phyloP scores from a whole-genome alignment of 2,113 vertebrate genomes.

The Pandion haliaetus region DNA sequence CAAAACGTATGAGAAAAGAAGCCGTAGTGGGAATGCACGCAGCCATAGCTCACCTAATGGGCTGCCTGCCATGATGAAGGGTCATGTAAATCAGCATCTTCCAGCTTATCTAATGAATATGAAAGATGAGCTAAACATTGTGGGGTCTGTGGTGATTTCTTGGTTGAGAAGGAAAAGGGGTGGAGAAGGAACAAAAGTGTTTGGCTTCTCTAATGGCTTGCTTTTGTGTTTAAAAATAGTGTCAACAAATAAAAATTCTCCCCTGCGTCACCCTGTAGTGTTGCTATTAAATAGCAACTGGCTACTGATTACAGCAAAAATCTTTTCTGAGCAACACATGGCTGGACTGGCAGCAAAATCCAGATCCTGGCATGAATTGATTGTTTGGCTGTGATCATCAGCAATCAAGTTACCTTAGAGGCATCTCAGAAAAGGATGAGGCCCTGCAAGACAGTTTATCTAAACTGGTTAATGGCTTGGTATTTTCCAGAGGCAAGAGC shows the following conservation, averaged over 20 bases:
- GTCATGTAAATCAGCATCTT: not conserved
- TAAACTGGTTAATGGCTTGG: not conserved
- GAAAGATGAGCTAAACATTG: not conserved
- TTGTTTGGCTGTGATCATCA: accelerated
- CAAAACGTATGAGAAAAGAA: not conserved
- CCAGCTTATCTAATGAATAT: not conserved
- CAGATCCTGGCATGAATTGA: not conserved
- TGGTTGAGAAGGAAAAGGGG: not conserved
- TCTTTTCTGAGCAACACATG: not conserved
- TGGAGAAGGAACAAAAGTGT: not conserved
- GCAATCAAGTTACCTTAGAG: not conserved
- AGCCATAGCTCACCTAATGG: accelerated
- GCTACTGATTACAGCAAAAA: not conserved
- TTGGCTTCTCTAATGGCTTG: not conserved
- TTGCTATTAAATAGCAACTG: not conserved
- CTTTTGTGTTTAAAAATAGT: not conserved
- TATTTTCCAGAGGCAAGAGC: constrained; percentile 86
- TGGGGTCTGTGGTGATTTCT: not conserved
- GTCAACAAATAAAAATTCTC: not conserved
- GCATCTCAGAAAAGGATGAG: not conserved
- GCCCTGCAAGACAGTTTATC: not conserved
- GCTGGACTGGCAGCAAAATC: not conserved
- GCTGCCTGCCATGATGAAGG: not conserved
- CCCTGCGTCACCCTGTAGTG: not conserved
- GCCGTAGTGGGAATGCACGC: not conserved